Evolutionary conservation across 1,140 invertebrate genomes (phyloP).

Genomic region (Zaprionus vittiger): DNA sequence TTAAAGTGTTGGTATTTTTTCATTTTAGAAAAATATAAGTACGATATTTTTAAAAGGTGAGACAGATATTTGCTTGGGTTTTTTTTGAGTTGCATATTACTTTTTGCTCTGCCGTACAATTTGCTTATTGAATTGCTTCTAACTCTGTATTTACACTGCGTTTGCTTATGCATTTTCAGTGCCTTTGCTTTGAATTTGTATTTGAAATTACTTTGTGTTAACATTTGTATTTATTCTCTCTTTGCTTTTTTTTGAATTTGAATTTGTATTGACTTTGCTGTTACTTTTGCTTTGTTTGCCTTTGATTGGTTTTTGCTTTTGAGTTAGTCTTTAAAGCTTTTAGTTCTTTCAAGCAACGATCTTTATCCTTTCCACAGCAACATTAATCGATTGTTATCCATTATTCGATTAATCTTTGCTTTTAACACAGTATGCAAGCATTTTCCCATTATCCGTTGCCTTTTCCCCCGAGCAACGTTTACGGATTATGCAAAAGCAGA

Average conservation of each 20-base stretch:
- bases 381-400: constrained; percentile 16
- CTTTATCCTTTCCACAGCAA: not conserved
- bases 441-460: constrained; percentile 7
- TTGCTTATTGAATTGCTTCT: not conserved
- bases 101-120: not conserved
- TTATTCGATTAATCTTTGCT: constrained; percentile 9
- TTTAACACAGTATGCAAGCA: constrained; percentile 19
- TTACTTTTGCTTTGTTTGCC: not conserved
- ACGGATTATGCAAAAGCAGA: constrained; percentile 15
- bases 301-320: not conserved
- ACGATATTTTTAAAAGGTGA: too few species aligned
- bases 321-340: too few species aligned
- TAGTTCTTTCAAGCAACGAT: not conserved
- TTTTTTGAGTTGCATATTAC: not conserved
- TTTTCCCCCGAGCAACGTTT: constrained; percentile 3
- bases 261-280: not conserved
- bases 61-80: not conserved
- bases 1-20: too few species aligned
- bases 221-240: not conserved
- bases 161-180: not conserved
- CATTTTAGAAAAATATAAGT: too few species aligned
- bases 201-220: not conserved
- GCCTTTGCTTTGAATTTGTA: too few species aligned
- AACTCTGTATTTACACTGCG: not conserved
- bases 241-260: not conserved